Evolutionary conservation across 2,797 vertebrate genomes (phyloP).

Genomic region (Thunnus albacares): DNA sequence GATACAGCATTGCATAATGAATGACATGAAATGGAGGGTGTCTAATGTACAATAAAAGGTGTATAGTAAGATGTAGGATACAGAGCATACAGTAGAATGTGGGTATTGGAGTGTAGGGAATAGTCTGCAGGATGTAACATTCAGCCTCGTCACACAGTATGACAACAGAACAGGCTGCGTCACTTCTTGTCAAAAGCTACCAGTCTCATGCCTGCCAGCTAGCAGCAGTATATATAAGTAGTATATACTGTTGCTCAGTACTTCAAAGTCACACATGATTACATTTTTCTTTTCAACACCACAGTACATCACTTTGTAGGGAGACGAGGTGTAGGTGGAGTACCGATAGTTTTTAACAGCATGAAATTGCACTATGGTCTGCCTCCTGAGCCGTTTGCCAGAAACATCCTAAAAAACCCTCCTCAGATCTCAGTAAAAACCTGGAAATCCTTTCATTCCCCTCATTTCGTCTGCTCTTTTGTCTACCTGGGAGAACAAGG

Average conservation of each 20-base stretch:
- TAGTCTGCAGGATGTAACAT: background rate
- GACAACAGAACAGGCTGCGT: background rate
- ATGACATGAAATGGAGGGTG: background rate
- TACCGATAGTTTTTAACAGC: slow-evolving; percentile 41
- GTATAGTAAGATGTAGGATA: background rate
- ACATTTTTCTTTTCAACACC: slow-evolving; percentile 25
- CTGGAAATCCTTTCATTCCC: slow-evolving; percentile 75
- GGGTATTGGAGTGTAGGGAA: background rate
- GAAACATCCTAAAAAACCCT: slow-evolving; percentile 44
- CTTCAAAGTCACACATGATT: slow-evolving; percentile 53
- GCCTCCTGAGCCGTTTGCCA: slow-evolving; percentile 48
- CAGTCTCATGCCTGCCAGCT: slow-evolving; percentile 12
- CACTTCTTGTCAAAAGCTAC: background rate
- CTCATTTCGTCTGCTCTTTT: slow-evolving; percentile 67
- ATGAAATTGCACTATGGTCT: slow-evolving; percentile 24
- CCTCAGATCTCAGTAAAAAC: slow-evolving; percentile 70
- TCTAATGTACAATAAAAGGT: slow-evolving; percentile 7
- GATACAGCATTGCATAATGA: background rate
- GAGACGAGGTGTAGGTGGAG: slow-evolving; percentile 31
- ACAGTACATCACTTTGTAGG: slow-evolving; percentile 29
- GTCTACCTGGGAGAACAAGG: slow-evolving; percentile 77
- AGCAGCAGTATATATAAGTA: slow-evolving; percentile 1
- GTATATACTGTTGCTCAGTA: slow-evolving; percentile 11
- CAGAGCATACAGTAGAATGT: background rate
- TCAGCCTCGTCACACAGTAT: slow-evolving; percentile 9